Percentiles rank a stretch among this genome's conserved stretches.
Evolutionary conservation across 2,888 invertebrate species (phyloP).

Genomic region (Dolichomitus sp.): DNA sequence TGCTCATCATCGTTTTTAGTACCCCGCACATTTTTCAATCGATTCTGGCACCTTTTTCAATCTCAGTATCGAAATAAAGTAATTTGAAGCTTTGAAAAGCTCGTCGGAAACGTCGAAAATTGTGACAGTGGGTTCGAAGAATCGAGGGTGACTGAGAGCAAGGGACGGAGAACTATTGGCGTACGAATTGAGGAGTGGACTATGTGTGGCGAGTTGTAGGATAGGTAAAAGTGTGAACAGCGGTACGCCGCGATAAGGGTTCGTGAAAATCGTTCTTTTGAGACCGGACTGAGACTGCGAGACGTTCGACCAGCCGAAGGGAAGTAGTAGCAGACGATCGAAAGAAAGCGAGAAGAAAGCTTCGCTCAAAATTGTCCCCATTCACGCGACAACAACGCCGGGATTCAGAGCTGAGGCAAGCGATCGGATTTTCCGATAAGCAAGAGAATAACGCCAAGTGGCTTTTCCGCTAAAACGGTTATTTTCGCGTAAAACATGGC

Average conservation of each 20-base stretch:
- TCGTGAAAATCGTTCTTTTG: conserved; percentile 53
- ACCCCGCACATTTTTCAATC: background rate
- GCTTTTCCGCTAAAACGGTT: conserved; percentile 73
- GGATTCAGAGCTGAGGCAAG: conserved; percentile 48
- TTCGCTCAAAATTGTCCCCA: conserved; percentile 80
- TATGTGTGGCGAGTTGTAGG: background rate
- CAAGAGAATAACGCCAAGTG: conserved; percentile 71
- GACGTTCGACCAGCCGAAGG: conserved; percentile 42
- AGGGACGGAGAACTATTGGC: conserved; percentile 14
- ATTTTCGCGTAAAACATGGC: conserved; percentile 69
- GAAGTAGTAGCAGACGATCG: conserved; percentile 33
- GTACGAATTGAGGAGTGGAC: background rate
- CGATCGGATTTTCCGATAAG: conserved; percentile 77
- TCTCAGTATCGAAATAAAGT: conserved; percentile 15
- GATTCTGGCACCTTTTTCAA: background rate
- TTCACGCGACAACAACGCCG: conserved; percentile 68
- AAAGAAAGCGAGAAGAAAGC: conserved; percentile 69
- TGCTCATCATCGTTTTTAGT: background rate
- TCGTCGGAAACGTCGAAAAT: conserved; percentile 15
- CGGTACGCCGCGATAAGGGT: conserved; percentile 49
- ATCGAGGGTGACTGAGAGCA: conserved; percentile 39
- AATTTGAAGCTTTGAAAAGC: conserved; percentile 3
- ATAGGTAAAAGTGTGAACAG: conserved; percentile 36
- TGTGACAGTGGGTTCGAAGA: conserved; percentile 16
- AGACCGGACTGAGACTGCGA: conserved; percentile 39